Conservation (phyloP, 2,797 vertebrate species). For the Lerista edwardsae region DNA sequence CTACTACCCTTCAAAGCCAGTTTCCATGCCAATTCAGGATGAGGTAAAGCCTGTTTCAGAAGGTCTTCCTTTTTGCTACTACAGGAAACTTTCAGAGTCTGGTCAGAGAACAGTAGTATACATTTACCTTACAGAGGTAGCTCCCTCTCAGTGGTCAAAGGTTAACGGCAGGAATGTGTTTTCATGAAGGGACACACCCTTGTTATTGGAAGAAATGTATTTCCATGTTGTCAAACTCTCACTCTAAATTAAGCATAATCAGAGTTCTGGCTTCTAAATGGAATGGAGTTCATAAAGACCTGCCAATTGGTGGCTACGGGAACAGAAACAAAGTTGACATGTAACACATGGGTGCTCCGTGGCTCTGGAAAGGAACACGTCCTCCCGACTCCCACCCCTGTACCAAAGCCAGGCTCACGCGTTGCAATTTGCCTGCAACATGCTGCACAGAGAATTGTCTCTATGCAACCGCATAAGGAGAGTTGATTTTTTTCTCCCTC, state of each 20-base stretch:
- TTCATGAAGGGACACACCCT: conserved; percentile 38
- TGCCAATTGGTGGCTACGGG: conserved; percentile 38
- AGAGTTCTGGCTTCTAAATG: conserved; percentile 29
- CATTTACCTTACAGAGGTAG: conserved; percentile 21
- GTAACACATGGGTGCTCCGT: background rate
- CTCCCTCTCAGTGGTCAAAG: conserved; percentile 15
- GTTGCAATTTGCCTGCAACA: background rate
- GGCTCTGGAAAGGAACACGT: background rate
- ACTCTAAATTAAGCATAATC: conserved; percentile 45
- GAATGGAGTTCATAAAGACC: conserved; percentile 55
- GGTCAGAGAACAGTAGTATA: conserved; percentile 17
- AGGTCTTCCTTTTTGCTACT: background rate
- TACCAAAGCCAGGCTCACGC: background rate
- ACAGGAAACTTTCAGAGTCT: conserved; percentile 28
- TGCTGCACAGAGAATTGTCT: background rate
- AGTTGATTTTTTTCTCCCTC: background rate
- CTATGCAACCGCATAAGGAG: background rate
- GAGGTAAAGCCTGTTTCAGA: conserved; percentile 25
- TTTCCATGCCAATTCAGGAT: conserved; percentile 34
- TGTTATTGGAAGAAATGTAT: conserved; percentile 37
- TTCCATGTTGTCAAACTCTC: conserved; percentile 36
- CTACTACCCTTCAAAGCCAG: conserved; percentile 8
- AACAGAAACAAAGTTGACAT: conserved; percentile 12
- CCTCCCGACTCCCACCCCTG: background rate
- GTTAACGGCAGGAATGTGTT: conserved; percentile 24